Evolutionary conservation across 1,140 invertebrate genomes (phyloP), one percentile per base, ranked within the genome.

Genomic region (Euglossa dilemma): DNA sequence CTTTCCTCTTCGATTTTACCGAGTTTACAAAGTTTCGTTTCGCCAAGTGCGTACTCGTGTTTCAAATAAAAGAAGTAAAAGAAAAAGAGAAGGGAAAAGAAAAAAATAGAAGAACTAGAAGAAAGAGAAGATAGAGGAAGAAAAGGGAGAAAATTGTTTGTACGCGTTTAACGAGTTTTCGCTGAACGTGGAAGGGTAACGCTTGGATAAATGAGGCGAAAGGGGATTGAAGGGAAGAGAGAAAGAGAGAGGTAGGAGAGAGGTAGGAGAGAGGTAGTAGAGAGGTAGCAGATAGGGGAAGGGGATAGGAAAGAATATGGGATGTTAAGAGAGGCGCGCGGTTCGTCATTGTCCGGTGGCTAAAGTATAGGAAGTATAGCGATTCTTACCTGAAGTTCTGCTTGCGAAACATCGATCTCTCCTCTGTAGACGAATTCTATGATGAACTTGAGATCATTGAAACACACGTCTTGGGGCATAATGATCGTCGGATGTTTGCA

Each of bases 371-470:
- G 14, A 2, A 69, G 14, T 2, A 9, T 70, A 54, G 47, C 36
- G 11, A 28, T 47, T 43, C 90, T 95, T 92, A 97, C 96, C 96
- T 97, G 96, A 78, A 97, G 92, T 91, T 97, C 96, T 61, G 96
- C 96, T 92, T 97, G 96, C 45, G 96, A 96, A 69, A 97, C 97
- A 93, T 97, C 96, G 84, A 97, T 97, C 95, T 97, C 97, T 61
- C 97, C 97, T 90, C 96, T 95, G 93, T 97, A 97, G 86, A 97
- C 97, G 93, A 97, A 97, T 89, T 97, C 97, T 81, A 97, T 96
- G 84, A 97, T 97, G 89, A 97, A 97, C 93, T 97, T 97, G 43
- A 97, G 94, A 91, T 97, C 97, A 89, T 95, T 96, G 93, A 97
- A 97, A 88, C 96, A 96, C 36, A 97, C 96, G 91, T 98, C 97